Conservation (phyloP, 2,113 vertebrate genomes). For the Cheilinus undulatus region DNA sequence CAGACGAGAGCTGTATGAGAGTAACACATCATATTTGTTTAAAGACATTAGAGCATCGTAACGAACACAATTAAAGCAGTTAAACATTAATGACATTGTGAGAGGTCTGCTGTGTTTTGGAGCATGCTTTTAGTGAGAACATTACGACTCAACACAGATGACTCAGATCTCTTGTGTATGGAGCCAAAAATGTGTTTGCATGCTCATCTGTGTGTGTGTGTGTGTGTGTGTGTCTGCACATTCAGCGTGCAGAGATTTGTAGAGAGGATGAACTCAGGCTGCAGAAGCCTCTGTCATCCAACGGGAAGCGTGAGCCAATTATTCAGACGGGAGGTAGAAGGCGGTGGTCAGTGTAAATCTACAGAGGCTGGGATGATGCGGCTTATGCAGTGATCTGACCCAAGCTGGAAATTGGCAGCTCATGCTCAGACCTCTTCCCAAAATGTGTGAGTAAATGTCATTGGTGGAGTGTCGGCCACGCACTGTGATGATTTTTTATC, state of each 20-base stretch:
- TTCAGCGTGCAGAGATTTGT: slow-evolving; percentile 30
- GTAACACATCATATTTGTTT: slow-evolving; percentile 17
- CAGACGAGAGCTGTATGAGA: neutral
- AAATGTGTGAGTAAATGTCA: slow-evolving; percentile 74
- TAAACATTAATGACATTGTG: slow-evolving; percentile 25
- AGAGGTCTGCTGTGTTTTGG: slow-evolving; percentile 26
- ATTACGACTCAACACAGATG: slow-evolving; percentile 38
- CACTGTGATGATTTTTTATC: slow-evolving; percentile 35
- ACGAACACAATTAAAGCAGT: slow-evolving; percentile 4
- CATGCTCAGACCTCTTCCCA: slow-evolving; percentile 44
- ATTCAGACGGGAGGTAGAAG: slow-evolving; percentile 32
- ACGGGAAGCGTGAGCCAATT: slow-evolving; percentile 34
- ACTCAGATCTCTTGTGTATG: slow-evolving; percentile 35
- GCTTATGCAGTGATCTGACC: slow-evolving; percentile 51
- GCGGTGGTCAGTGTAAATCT: slow-evolving; percentile 59
- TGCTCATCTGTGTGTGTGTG: neutral
- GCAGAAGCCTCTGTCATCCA: slow-evolving; percentile 29
- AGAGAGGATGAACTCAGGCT: slow-evolving; percentile 20
- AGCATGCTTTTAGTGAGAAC: slow-evolving; percentile 38
- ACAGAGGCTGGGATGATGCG: slow-evolving; percentile 43
- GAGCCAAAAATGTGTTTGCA: slow-evolving; percentile 43
- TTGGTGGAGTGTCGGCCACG: slow-evolving; percentile 6
- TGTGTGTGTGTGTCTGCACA: neutral
- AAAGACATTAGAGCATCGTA: slow-evolving; percentile 12
- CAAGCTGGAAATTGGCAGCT: slow-evolving; percentile 50